phyloP scores from a whole-genome alignment of 2,888 invertebrate genomes.

The Apodemia hepburni region DNA sequence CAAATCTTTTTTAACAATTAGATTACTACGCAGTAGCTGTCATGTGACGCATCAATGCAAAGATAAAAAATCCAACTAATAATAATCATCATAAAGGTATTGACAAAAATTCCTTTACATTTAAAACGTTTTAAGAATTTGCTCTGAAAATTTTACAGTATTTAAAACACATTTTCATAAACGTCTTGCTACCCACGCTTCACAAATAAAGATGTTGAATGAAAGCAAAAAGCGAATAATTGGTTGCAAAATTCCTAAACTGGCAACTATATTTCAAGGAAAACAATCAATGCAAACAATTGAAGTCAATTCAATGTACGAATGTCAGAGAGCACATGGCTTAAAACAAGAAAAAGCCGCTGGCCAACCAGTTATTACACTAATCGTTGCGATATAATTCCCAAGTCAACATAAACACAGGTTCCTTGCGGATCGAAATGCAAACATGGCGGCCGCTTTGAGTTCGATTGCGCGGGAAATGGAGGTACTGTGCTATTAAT shows the following conservation, averaged over 20 bases:
- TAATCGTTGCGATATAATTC: conserved; percentile 80
- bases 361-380: conserved; percentile 78
- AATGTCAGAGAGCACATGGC: conserved; percentile 59
- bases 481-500: conserved; percentile 40
- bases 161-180: conserved; percentile 3
- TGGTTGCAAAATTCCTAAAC: conserved; percentile 20
- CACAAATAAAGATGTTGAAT: conserved; percentile 4
- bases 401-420: conserved; percentile 80
- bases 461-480: conserved; percentile 59
- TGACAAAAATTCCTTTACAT: not conserved
- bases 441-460: conserved; percentile 80
- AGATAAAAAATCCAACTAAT: too few species aligned
- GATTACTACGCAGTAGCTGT: too few species aligned
- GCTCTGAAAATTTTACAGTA: not conserved
- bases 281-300: conserved; percentile 72
- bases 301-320: conserved; percentile 53
- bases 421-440: conserved; percentile 77
- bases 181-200: conserved; percentile 6
- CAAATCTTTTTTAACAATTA: too few species aligned
- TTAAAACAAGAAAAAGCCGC: conserved; percentile 65
- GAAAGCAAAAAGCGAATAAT: conserved; percentile 8
- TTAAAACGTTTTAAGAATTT: not conserved
- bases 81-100: too few species aligned
- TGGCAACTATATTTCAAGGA: conserved; percentile 32
- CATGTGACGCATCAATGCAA: too few species aligned